Conservation (phyloP, 2,888 invertebrate species). For the Ophion ellenae region DNA sequence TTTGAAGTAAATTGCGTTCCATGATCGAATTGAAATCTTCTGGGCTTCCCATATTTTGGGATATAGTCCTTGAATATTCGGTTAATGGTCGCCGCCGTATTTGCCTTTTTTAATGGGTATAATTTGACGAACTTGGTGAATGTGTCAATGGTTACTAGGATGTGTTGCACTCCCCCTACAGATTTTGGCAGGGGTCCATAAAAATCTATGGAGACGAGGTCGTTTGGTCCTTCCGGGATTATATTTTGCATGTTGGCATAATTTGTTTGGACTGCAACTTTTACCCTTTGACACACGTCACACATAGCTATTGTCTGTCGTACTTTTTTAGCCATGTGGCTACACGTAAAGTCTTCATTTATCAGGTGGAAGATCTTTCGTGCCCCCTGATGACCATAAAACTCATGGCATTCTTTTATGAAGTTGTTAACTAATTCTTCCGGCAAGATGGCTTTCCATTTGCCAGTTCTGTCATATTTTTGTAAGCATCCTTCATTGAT, state of each 20-base stretch:
- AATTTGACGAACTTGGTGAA: conserved; percentile 23
- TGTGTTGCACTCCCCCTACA: not conserved
- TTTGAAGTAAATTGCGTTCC: conserved; percentile 24
- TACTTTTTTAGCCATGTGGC: not conserved
- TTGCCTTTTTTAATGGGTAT: conserved; percentile 2
- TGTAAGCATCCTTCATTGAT: not conserved
- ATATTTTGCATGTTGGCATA: conserved; percentile 1
- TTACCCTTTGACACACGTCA: not conserved
- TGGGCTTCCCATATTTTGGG: too few species aligned
- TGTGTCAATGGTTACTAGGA: conserved; percentile 11
- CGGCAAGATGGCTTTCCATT: not conserved
- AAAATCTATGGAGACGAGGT: conserved; percentile 16
- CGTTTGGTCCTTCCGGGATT: not conserved
- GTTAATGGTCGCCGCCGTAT: not conserved
- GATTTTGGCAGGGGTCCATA: conserved; percentile 16
- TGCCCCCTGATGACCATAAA: not conserved
- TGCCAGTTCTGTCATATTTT: not conserved
- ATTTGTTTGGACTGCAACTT: not conserved
- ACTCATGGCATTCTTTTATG: not conserved
- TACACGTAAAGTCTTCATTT: not conserved
- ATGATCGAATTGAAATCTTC: not conserved
- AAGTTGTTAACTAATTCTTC: not conserved
- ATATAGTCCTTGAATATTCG: too few species aligned
- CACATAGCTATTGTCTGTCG: not conserved
- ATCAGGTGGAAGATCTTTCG: not conserved